phyloP scores from a whole-genome alignment of 1,140 invertebrate species.

The Drosophila suzukii region DNA sequence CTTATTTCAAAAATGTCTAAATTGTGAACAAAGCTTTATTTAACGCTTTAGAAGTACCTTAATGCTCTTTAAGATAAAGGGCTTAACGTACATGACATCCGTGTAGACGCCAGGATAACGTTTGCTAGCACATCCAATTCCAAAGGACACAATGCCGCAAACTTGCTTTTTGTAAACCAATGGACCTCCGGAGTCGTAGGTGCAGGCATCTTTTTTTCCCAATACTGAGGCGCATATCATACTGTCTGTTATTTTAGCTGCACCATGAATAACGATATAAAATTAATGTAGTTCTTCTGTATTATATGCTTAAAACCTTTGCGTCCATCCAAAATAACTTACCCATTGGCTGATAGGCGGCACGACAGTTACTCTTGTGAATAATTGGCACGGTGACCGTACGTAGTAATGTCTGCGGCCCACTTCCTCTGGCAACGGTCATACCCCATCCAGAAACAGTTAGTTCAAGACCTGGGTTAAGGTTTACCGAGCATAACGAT shows the following conservation, averaged over 20 bases:
- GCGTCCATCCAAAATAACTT: neutral
- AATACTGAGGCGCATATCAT: constrained; percentile 67
- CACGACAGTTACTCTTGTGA: constrained; percentile 19
- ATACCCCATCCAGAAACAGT: constrained; percentile 65
- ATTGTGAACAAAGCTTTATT: neutral
- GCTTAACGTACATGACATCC: constrained; percentile 65
- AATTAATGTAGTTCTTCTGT: neutral
- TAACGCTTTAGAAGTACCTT: neutral
- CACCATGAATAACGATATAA: neutral
- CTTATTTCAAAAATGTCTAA: neutral
- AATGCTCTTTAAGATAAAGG: constrained; percentile 53
- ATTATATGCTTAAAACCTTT: too few species aligned
- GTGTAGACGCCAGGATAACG: constrained; percentile 73
- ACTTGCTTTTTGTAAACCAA: constrained; percentile 42
- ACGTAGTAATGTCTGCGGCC: constrained; percentile 28
- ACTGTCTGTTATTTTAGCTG: constrained; percentile 37
- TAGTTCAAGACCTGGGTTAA: neutral
- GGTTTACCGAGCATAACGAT: constrained; percentile 17
- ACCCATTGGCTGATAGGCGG: constrained; percentile 10
- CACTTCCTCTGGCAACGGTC: neutral
- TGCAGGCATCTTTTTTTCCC: constrained; percentile 64
- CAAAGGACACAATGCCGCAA: constrained; percentile 76
- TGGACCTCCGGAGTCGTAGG: constrained; percentile 72
- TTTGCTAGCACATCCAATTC: constrained; percentile 62
- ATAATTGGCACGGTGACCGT: constrained; percentile 52